Base-by-base conservation (phyloP, 2,888 invertebrate genomes). In the Caenorhabditis sinica region DNA sequence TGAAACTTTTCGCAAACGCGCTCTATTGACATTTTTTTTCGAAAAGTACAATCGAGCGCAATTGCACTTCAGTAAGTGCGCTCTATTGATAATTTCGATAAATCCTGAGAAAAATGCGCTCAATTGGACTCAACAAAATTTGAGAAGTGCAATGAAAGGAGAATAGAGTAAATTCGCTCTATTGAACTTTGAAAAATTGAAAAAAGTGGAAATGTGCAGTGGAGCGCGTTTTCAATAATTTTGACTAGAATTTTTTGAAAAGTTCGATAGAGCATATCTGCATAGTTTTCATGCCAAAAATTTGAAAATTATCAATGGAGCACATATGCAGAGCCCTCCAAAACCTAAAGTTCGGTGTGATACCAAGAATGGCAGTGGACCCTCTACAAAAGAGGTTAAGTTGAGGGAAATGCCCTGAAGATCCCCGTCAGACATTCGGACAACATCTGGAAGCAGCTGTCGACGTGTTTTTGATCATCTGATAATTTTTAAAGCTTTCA, bases 51-150 rank as follows among this genome's bases (percentile, higher is more conserved):
- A n/a, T n/a, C n/a, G n/a, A n/a, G n/a, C 17, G 5, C 0, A 20
- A 17, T 17, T 60, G 60, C n/a, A 60, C n/a, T 33, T 60, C 33
- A 60, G 60, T 60, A 28, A 60, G 60, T 33, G 49, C 49, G 49
- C 49, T 49, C 49, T 20, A 49, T 11, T 20, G 49, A 20, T 6
- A n/a, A 20, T 49, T 49, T 15, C 1, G 49, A 8, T 0, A 8
- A 9, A 9, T 0, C 13, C 1, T 17, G 20, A 11, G 4, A 5
- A 2, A 20, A 49, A 0, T 6, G 49, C 49, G 49, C 20, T 8
- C 20, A 20, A 20, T n/a, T 11, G 20, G 45, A 13, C 45, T 17
- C n/a, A n/a, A n/a, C n/a, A n/a, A n/a, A n/a, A n/a, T n/a, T n/a
- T 17, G 11, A 45, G 1, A 45, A 33, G 33, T 33, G 4, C 8